A percentile compares a stretch with the other conserved stretches of the same genome.
Evolutionary conservation across 2,888 invertebrate species (phyloP).

Genomic region (Mimumesa dahlbomi): DNA sequence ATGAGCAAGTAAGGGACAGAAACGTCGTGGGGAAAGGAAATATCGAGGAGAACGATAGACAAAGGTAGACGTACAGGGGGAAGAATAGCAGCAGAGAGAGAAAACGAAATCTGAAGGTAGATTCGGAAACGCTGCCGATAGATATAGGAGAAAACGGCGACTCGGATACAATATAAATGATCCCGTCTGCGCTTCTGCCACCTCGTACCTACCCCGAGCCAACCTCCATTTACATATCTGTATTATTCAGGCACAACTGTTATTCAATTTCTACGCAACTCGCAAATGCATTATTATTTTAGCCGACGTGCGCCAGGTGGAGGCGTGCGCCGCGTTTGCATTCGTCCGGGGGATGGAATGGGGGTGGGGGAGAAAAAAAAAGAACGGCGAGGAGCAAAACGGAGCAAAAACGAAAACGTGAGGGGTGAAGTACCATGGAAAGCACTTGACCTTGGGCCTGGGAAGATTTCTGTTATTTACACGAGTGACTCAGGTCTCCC

Average conservation of each 20-base stretch:
- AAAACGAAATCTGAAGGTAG: not conserved
- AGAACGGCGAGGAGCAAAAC: not conserved
- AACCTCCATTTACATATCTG: conserved; percentile 76
- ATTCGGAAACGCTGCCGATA: conserved; percentile 33
- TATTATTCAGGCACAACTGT: conserved; percentile 78
- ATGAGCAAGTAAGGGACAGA: conserved; percentile 1
- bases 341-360: not conserved
- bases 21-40: not conserved
- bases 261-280: conserved; percentile 77
- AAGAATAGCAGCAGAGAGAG: not conserved
- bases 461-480: conserved; percentile 41
- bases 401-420: conserved; percentile 16
- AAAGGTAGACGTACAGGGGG: not conserved
- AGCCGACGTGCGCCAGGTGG: conserved; percentile 35
- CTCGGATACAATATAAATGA: conserved; percentile 77
- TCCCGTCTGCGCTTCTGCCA: conserved; percentile 66
- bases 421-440: conserved; percentile 10
- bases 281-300: conserved; percentile 75
- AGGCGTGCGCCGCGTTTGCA: conserved; percentile 3
- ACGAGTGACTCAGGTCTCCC: conserved; percentile 1
- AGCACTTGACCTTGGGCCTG: conserved; percentile 46
- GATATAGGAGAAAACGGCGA: conserved; percentile 57
- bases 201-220: conserved; percentile 44
- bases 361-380: conserved; percentile 1
- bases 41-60: not conserved